phyloP scores from a whole-genome alignment of 1,140 invertebrate species.

The Drosophila sp. region DNA sequence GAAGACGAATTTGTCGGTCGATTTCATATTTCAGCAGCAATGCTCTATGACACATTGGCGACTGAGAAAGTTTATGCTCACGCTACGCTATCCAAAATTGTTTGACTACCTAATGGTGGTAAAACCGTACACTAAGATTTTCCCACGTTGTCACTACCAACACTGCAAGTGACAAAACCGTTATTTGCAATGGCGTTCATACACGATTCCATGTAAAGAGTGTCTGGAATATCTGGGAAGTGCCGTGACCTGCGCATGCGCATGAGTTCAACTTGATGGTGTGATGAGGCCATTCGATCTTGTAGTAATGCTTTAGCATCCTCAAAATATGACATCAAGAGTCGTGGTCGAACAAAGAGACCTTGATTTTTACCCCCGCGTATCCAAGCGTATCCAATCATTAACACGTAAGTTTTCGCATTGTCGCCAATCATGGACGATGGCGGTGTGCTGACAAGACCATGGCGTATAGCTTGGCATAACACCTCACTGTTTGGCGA shows the following conservation, averaged over 20 bases:
- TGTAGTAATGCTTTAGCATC: conserved; percentile 95
- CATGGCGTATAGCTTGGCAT: conserved; percentile 91
- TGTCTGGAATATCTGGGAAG: conserved; percentile 94
- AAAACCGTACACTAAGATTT: conserved; percentile 87
- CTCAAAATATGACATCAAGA: conserved; percentile 97
- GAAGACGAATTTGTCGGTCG: conserved; percentile 91
- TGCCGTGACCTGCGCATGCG: conserved; percentile 89
- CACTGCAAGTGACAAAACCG: conserved; percentile 85
- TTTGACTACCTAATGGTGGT: conserved; percentile 90
- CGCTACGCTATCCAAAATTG: conserved; percentile 93
- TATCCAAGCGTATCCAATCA: conserved; percentile 96
- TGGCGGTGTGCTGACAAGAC: conserved; percentile 93
- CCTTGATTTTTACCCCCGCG: conserved; percentile 91
- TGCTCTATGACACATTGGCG: conserved; percentile 91
- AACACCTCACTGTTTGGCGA: conserved; percentile 94
- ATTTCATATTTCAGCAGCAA: conserved; percentile 91
- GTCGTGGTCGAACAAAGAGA: conserved; percentile 92
- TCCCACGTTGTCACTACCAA: conserved; percentile 88
- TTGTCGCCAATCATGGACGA: conserved; percentile 94
- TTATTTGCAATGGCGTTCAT: conserved; percentile 82
- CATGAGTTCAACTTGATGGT: conserved; percentile 89
- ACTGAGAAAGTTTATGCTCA: conserved; percentile 92
- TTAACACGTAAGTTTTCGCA: conserved; percentile 90
- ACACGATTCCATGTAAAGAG: conserved; percentile 94
- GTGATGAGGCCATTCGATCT: conserved; percentile 89